Percentiles rank a stretch among this genome's conserved stretches.
These are phyloP conservation scores for Drosophila prolongata DNA, from an alignment of 2,888 invertebrate genomes.

Conservation along the genomic window DNA sequence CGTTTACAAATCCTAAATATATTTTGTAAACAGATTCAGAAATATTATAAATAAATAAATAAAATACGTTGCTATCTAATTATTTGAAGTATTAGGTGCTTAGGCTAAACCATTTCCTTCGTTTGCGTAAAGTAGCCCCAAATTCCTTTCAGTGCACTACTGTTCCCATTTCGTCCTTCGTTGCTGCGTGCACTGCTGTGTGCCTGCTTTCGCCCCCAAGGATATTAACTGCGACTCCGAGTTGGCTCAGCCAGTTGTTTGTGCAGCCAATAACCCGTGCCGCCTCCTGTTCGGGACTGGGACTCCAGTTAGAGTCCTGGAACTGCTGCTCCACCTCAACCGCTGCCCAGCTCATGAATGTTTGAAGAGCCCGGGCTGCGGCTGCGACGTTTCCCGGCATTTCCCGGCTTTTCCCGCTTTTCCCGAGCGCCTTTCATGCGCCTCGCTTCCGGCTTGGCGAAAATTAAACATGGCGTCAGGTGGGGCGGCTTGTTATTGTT, in stretches of 20 bases:
- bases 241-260: slow-evolving; percentile 46
- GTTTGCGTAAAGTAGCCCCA: too few relatives aligned
- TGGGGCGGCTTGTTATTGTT: slow-evolving; percentile 58
- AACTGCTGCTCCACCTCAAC: slow-evolving; percentile 16
- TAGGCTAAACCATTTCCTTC: too few relatives aligned
- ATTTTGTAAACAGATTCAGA: too few relatives aligned
- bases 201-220: slow-evolving; percentile 49
- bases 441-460: slow-evolving; percentile 61
- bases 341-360: slow-evolving; percentile 66
- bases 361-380: slow-evolving; percentile 61
- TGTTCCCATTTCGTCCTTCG: slow-evolving; percentile 5
- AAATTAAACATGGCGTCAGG: slow-evolving; percentile 69
- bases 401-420: slow-evolving; percentile 39
- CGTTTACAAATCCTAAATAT: too few relatives aligned
- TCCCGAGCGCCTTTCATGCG: slow-evolving; percentile 40
- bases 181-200: slow-evolving; percentile 27
- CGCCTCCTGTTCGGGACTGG: not conserved
- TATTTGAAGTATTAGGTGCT: too few relatives aligned
- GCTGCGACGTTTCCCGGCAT: slow-evolving; percentile 43
- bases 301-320: slow-evolving; percentile 5
- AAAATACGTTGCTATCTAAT: too few relatives aligned
- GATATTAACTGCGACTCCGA: slow-evolving; percentile 47
- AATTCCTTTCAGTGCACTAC: slow-evolving; percentile 5
- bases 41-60: too few relatives aligned
- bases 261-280: slow-evolving; percentile 57